Conservation (phyloP, 2,113 vertebrate species). For the Callipepla californica region DNA sequence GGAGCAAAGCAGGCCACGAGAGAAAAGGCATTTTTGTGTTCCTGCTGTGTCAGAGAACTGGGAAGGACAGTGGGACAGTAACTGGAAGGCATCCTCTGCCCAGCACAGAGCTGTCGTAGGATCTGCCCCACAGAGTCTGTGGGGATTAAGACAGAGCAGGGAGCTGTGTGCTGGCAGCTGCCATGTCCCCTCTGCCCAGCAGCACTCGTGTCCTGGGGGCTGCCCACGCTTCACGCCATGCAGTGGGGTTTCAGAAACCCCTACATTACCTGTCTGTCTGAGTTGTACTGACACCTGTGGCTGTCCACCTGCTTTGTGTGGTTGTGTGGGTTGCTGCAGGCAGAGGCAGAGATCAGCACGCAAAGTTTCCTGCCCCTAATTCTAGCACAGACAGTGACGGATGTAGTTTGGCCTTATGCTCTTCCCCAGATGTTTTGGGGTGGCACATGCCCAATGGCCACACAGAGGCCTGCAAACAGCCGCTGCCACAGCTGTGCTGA, state of each 20-base stretch:
- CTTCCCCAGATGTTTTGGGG: not conserved
- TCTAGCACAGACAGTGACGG: not conserved
- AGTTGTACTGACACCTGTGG: too few relatives aligned
- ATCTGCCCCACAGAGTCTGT: not conserved
- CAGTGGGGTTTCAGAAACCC: not conserved
- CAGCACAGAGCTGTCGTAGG: accelerated
- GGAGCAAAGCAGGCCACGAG: not conserved
- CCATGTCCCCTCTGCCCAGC: not conserved
- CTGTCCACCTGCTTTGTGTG: not conserved
- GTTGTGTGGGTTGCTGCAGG: not conserved
- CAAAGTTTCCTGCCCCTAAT: not conserved
- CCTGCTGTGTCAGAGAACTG: not conserved
- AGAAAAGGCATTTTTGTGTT: not conserved
- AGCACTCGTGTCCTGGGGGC: not conserved
- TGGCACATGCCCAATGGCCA: not conserved
- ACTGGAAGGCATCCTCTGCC: not conserved
- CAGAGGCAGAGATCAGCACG: not conserved
- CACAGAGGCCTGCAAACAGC: not conserved
- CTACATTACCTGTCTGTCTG: not conserved
- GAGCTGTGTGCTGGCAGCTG: not conserved
- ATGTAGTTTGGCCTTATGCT: not conserved
- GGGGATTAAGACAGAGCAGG: not conserved
- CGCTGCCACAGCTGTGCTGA: not conserved
- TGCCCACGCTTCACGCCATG: not conserved
- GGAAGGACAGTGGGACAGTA: not conserved